These are phyloP conservation scores for Caerostris darwini DNA, from an alignment of 1,140 invertebrate species.

Conservation along the genomic window DNA sequence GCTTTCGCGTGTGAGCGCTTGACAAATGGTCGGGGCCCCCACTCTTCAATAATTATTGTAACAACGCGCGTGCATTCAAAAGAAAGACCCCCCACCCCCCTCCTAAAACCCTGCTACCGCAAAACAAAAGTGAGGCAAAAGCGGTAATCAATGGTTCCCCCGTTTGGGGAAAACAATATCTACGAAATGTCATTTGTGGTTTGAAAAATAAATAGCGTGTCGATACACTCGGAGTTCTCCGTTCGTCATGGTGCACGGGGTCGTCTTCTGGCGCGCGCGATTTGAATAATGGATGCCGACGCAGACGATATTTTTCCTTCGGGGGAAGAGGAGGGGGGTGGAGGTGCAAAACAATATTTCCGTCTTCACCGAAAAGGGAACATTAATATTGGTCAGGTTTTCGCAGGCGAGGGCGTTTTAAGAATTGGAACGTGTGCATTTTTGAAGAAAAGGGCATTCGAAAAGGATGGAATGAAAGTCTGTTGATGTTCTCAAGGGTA, in stretches of 20 bases:
- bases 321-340: background rate
- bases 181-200: constrained; percentile 46
- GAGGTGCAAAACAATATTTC: background rate
- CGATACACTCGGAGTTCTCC: constrained; percentile 54
- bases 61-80: background rate
- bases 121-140: constrained; percentile 65
- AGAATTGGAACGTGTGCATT: constrained; percentile 18
- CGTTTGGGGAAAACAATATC: constrained; percentile 60
- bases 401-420: background rate
- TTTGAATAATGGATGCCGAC: constrained; percentile 64
- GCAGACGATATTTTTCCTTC: constrained; percentile 55
- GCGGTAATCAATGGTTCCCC: constrained; percentile 64
- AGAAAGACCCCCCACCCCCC: background rate
- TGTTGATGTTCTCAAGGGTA: background rate
- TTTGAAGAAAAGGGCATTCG: constrained; percentile 24
- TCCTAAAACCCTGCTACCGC: background rate
- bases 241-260: constrained; percentile 57
- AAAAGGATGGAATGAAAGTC: background rate
- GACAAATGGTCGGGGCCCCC: constrained; percentile 35
- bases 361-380: background rate
- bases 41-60: constrained; percentile 43
- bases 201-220: constrained; percentile 58
- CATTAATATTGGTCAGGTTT: constrained; percentile 51
- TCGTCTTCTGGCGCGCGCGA: constrained; percentile 13
- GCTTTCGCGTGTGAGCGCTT: constrained; percentile 4